phyloP scores from a whole-genome alignment of 1,140 invertebrate species.

The Lasaia peninsularis region DNA sequence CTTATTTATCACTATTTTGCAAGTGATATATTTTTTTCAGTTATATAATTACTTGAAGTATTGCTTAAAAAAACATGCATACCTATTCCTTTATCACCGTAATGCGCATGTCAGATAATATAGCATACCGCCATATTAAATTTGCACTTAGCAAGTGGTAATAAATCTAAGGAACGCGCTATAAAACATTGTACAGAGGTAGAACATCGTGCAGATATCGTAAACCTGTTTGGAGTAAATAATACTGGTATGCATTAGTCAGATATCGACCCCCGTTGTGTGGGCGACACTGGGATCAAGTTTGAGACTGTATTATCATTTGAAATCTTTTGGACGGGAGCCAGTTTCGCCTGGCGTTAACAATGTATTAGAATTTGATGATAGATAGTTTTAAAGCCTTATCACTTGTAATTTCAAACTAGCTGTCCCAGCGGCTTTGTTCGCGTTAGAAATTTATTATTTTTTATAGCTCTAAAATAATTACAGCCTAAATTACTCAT shows the following conservation, averaged over 20 bases:
- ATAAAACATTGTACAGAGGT: conserved; percentile 32
- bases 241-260: conserved; percentile 60
- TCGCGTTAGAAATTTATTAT: too few species aligned
- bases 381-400: too few species aligned
- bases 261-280: conserved; percentile 52
- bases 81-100: not conserved
- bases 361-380: not conserved
- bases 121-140: conserved; percentile 24
- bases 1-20: too few species aligned
- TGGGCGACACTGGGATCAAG: conserved; percentile 39
- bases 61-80: too few species aligned
- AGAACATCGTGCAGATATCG: conserved; percentile 46
- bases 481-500: too few species aligned
- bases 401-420: too few species aligned
- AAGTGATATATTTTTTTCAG: too few species aligned
- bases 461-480: too few species aligned
- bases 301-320: conserved; percentile 18
- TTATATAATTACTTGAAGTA: too few species aligned
- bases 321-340: conserved; percentile 25
- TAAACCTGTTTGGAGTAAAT: conserved; percentile 63
- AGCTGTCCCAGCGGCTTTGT: too few species aligned
- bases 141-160: conserved; percentile 26
- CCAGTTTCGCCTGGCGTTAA: conserved; percentile 20
- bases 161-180: conserved; percentile 39
- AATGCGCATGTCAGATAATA: conserved; percentile 8